Percentiles rank a stretch among this genome's conserved stretches.
Conservation (phyloP, 2,113 vertebrate genomes). For the Maccullochella peelii region DNA sequence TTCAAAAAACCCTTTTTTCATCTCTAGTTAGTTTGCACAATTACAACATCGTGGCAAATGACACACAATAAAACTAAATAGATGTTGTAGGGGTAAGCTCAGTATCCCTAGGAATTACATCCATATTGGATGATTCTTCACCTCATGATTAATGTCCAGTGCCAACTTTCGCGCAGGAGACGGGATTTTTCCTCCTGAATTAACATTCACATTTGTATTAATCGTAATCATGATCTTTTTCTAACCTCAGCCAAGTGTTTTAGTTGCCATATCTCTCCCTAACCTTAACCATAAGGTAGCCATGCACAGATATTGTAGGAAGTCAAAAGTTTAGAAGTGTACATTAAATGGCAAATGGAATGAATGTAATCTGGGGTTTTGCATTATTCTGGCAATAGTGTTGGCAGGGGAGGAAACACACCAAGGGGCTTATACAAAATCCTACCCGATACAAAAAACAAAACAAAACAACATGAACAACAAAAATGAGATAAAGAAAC, state of each 20-base stretch:
- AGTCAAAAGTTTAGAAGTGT: neutral
- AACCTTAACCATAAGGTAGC: neutral
- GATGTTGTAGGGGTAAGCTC: neutral
- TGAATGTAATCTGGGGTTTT: neutral
- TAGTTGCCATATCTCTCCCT: neutral
- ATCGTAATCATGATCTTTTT: neutral
- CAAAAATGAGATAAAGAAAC: neutral
- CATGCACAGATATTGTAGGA: neutral
- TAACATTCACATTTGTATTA: neutral
- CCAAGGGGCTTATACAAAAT: neutral
- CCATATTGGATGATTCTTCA: neutral
- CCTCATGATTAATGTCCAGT: neutral
- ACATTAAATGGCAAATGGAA: neutral
- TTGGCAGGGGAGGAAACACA: neutral
- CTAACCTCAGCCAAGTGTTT: neutral
- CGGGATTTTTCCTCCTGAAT: neutral
- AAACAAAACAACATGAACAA: neutral
- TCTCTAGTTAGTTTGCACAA: neutral
- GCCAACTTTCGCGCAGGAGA: neutral
- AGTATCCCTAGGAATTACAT: neutral
- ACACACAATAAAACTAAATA: neutral
- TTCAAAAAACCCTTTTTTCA: neutral
- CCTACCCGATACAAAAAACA: neutral
- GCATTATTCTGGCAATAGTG: neutral
- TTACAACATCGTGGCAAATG: neutral